Conservation (phyloP, 2,113 vertebrate genomes). For the Seriola quinqueradiata region DNA sequence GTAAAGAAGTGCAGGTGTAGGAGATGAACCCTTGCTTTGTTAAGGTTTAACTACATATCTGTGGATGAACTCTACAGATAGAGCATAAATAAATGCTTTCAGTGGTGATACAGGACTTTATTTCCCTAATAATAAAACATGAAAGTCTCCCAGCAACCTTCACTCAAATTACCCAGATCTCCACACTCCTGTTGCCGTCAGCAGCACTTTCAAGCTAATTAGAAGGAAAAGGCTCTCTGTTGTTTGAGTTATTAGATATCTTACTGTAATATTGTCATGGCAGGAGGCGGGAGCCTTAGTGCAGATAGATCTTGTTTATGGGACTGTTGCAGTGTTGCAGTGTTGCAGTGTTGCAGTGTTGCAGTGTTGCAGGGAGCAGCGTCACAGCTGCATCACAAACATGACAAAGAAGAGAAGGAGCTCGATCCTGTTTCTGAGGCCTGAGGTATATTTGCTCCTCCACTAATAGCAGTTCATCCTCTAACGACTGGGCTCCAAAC, state of each 20-base stretch:
- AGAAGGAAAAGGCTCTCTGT: slow-evolving; percentile 41
- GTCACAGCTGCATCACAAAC: neutral
- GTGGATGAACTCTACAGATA: slow-evolving; percentile 65
- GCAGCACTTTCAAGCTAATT: slow-evolving; percentile 55
- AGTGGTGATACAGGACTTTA: slow-evolving; percentile 66
- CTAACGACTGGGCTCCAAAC: slow-evolving; percentile 23
- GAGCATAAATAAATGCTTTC: slow-evolving; percentile 74
- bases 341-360: neutral
- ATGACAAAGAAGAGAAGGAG: neutral
- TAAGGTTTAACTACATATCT: slow-evolving; percentile 59
- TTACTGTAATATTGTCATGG: slow-evolving; percentile 51
- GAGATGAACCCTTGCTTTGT: slow-evolving; percentile 49
- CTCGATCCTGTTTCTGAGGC: neutral
- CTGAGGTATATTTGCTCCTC: slow-evolving; percentile 33
- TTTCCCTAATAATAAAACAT: slow-evolving; percentile 69
- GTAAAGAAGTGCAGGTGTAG: slow-evolving; percentile 25
- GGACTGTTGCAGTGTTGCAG: neutral
- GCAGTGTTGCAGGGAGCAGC: neutral
- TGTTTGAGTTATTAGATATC: slow-evolving; percentile 57
- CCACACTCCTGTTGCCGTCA: slow-evolving; percentile 33
- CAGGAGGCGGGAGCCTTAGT: slow-evolving; percentile 17
- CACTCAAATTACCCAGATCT: slow-evolving; percentile 16
- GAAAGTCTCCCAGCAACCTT: slow-evolving; percentile 47
- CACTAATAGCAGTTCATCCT: slow-evolving; percentile 11
- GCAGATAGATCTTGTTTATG: slow-evolving; percentile 7